A percentile compares a stretch with the other conserved stretches of the same genome.
phyloP scores from a whole-genome alignment of 2,888 invertebrate genomes.

The Boloria euphrosyne region DNA sequence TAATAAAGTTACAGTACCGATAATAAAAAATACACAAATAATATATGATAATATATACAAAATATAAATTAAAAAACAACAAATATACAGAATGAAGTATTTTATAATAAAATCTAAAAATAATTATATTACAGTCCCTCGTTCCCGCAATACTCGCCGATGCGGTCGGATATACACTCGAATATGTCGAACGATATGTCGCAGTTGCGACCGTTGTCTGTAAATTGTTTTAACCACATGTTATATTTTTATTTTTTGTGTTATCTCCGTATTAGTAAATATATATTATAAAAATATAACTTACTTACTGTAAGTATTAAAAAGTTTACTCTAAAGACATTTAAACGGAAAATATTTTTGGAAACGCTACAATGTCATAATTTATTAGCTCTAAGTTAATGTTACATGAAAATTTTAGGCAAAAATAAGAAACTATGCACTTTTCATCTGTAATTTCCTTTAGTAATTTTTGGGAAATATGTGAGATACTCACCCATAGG shows the following conservation, averaged over 20 bases:
- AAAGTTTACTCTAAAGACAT: not conserved
- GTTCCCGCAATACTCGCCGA: constrained; percentile 87
- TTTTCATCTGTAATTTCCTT: too few relatives aligned
- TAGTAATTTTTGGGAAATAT: not conserved
- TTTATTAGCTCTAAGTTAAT: too few relatives aligned
- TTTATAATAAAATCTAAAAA: not conserved
- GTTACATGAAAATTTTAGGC: too few relatives aligned
- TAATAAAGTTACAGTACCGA: too few relatives aligned
- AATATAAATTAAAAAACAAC: not conserved
- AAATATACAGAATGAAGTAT: not conserved
- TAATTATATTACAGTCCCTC: constrained; percentile 54
- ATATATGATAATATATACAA: not conserved
- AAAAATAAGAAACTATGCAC: too few relatives aligned
- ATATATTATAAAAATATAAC: not conserved
- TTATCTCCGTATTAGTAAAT: not conserved
- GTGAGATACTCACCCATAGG: constrained; percentile 63
- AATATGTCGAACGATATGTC: constrained; percentile 90
- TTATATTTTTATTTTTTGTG: too few relatives aligned
- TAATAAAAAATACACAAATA: too few relatives aligned
- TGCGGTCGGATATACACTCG: constrained; percentile 90
- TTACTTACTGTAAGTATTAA: not conserved
- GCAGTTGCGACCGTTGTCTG: constrained; percentile 87
- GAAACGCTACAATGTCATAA: too few relatives aligned
- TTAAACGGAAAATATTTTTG: too few relatives aligned
- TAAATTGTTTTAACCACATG: constrained; percentile 48